These are phyloP conservation scores for Brenthis ino DNA, from an alignment of 2,888 invertebrate species.

Conservation along the genomic window DNA sequence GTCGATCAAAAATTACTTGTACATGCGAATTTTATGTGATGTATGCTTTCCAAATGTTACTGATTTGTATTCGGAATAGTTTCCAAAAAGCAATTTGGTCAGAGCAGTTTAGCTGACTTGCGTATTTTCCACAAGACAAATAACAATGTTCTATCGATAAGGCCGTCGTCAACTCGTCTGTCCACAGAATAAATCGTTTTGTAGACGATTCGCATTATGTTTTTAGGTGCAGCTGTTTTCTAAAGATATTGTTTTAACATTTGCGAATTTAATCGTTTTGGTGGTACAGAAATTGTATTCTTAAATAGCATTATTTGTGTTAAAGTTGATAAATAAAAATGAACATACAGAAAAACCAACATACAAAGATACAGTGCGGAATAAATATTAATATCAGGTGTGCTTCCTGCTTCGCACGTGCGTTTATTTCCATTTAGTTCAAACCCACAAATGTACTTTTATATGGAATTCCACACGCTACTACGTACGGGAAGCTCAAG, in stretches of 20 bases:
- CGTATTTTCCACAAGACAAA: conserved; percentile 69
- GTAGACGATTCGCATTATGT: conserved; percentile 65
- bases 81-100: conserved; percentile 52
- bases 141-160: conserved; percentile 76
- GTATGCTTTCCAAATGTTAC: conserved; percentile 20
- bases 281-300: neutral
- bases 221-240: conserved; percentile 53
- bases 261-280: conserved; percentile 6
- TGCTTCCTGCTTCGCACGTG: no score
- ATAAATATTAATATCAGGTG: no score
- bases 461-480: no score
- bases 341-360: no score
- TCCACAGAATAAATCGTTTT: conserved; percentile 67
- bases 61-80: conserved; percentile 33
- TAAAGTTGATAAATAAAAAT: no score
- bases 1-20: no score
- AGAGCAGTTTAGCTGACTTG: conserved; percentile 67
- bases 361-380: no score
- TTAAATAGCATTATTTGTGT: neutral
- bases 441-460: no score
- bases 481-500: no score
- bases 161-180: conserved; percentile 73
- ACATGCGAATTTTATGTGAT: conserved; percentile 4
- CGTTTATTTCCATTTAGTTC: no score
- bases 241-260: neutral